Percentiles rank a stretch among this genome's conserved stretches.
Conservation (phyloP, 2,888 invertebrate species). For the Ichneumon xanthorius region DNA sequence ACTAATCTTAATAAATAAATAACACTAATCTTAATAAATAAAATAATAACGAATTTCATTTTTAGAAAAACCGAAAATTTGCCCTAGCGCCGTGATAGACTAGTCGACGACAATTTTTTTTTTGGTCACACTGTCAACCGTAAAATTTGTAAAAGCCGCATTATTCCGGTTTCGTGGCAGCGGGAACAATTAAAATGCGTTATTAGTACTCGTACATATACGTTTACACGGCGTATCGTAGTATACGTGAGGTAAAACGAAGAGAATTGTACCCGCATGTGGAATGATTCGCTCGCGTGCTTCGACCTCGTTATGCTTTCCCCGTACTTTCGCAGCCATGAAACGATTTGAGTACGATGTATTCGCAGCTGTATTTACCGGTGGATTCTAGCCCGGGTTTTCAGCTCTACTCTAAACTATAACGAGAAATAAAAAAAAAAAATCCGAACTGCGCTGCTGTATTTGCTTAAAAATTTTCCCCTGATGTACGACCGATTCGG, state of each 20-base stretch:
- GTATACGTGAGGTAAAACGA: constrained; percentile 16
- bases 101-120: background rate
- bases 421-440: constrained; percentile 12
- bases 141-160: constrained; percentile 11
- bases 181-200: constrained; percentile 72
- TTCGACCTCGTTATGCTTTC: constrained; percentile 70
- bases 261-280: constrained; percentile 29
- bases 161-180: constrained; percentile 41
- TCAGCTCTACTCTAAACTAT: constrained; percentile 10
- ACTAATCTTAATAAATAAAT: background rate
- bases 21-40: background rate
- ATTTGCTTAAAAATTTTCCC: constrained; percentile 28
- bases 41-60: background rate
- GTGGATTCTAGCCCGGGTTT: background rate
- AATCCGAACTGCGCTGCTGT: background rate
- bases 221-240: constrained; percentile 7
- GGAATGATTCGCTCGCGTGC: constrained; percentile 73
- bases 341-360: constrained; percentile 58
- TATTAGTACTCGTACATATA: constrained; percentile 36
- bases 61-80: background rate
- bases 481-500: background rate
- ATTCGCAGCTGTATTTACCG: background rate
- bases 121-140: background rate
- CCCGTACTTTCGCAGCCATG: constrained; percentile 70
- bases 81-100: background rate